These are phyloP conservation scores for Acyrthosiphon pisum DNA, from an alignment of 1,140 invertebrate genomes.

Conservation along the genomic window DNA sequence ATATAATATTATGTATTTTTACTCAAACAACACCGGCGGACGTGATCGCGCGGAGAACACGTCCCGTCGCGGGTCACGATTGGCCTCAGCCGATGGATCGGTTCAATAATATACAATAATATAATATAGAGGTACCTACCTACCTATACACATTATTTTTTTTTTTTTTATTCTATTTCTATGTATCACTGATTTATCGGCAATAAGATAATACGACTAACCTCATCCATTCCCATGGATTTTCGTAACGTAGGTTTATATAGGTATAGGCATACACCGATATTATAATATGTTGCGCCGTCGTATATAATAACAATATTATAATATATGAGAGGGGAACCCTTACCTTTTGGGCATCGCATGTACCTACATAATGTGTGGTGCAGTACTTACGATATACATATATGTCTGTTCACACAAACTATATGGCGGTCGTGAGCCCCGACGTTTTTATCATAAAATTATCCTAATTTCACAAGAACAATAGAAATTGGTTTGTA, in stretches of 20 bases:
- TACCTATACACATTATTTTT: neutral
- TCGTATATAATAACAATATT: neutral
- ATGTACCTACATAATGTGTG: neutral
- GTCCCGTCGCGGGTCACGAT: slow-evolving; percentile 47
- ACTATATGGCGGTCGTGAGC: slow-evolving; percentile 14
- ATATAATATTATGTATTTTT: slow-evolving; percentile 34
- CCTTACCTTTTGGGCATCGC: slow-evolving; percentile 28
- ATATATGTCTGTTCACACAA: neutral
- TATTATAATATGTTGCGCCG: neutral
- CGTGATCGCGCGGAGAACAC: slow-evolving; percentile 46
- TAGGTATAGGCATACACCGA: neutral
- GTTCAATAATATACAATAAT: neutral
- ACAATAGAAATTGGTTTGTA: slow-evolving; percentile 48
- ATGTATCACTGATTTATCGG: slow-evolving; percentile 55
- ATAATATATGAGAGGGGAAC: slow-evolving; percentile 11
- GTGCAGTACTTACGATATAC: neutral
- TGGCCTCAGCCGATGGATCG: slow-evolving; percentile 30
- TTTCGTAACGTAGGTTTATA: neutral
- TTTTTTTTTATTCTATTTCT: slow-evolving; percentile 4
- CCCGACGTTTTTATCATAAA: slow-evolving; percentile 48
- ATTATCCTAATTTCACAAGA: slow-evolving; percentile 44
- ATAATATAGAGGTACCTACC: neutral
- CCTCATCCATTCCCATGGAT: slow-evolving; percentile 28
- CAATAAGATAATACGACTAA: slow-evolving; percentile 30
- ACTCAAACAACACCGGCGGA: slow-evolving; percentile 40